Conservation (phyloP, 2,113 vertebrate genomes). For the Oryzias curvinotus region DNA sequence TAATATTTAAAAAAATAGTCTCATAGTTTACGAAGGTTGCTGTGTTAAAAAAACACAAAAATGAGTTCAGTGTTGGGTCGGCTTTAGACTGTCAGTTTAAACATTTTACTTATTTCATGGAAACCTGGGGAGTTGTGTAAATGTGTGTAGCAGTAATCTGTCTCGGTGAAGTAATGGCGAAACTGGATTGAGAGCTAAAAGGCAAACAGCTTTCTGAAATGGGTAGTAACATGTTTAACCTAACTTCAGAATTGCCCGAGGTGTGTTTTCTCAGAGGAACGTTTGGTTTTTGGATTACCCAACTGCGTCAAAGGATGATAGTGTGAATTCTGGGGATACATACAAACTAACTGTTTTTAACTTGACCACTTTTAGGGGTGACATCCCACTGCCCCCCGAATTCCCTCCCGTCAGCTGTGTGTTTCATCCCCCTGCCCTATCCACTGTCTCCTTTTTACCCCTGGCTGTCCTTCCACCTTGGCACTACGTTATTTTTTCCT, state of each 20-base stretch:
- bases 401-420: slow-evolving; percentile 32
- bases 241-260: background rate
- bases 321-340: slow-evolving; percentile 62
- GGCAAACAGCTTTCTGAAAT: background rate
- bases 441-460: slow-evolving; percentile 16
- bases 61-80: no score
- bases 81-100: no score
- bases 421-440: slow-evolving; percentile 17
- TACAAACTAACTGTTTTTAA: slow-evolving; percentile 50
- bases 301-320: slow-evolving; percentile 40
- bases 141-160: slow-evolving; percentile 21
- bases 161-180: slow-evolving; percentile 1
- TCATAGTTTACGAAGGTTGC: no score
- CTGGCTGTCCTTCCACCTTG: slow-evolving; percentile 30
- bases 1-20: no score
- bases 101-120: no score
- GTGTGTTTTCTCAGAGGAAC: slow-evolving; percentile 49
- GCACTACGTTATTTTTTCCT: slow-evolving; percentile 43
- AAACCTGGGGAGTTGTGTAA: slow-evolving; percentile 6
- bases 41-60: no score
- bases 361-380: slow-evolving; percentile 40
- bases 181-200: background rate
- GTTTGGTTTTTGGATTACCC: slow-evolving; percentile 45
- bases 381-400: slow-evolving; percentile 29
- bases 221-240: slow-evolving; percentile 2